Evolutionary conservation across 2,888 invertebrate genomes (phyloP).

Genomic region (Orthosia cruda): DNA sequence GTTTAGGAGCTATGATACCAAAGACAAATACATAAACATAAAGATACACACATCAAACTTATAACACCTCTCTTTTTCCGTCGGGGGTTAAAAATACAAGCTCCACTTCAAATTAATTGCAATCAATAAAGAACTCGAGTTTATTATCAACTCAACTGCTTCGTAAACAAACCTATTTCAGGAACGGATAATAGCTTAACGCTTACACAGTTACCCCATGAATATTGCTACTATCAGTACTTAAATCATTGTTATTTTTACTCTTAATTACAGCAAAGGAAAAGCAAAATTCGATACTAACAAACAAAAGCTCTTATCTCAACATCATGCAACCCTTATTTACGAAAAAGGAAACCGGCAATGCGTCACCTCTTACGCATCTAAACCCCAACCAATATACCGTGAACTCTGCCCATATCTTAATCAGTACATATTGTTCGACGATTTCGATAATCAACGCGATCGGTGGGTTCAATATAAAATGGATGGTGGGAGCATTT

Average conservation of each 20-base stretch:
- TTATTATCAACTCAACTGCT: neutral
- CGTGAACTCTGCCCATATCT: slow-evolving; percentile 69
- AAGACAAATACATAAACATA: too few species aligned
- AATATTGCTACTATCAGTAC: neutral
- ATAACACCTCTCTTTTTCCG: too few species aligned
- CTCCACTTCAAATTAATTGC: neutral
- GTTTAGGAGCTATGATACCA: too few species aligned
- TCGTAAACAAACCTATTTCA: neutral
- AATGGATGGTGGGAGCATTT: slow-evolving; percentile 76
- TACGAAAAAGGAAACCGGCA: slow-evolving; percentile 78
- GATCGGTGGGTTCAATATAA: slow-evolving; percentile 69
- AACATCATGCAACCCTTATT: slow-evolving; percentile 76
- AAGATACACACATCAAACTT: too few species aligned
- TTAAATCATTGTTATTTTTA: slow-evolving; percentile 28
- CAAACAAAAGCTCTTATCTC: slow-evolving; percentile 66
- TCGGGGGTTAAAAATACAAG: neutral
- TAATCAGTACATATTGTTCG: slow-evolving; percentile 51
- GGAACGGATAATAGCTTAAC: neutral
- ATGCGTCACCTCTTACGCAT: slow-evolving; percentile 79
- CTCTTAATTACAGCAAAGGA: slow-evolving; percentile 52
- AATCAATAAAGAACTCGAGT: slow-evolving; percentile 5
- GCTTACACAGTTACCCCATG: neutral
- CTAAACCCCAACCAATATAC: slow-evolving; percentile 65
- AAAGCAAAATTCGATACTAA: slow-evolving; percentile 57
- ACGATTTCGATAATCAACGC: slow-evolving; percentile 64